Evolutionary conservation across 2,113 vertebrate genomes (phyloP).

Genomic region (Mugil cephalus): DNA sequence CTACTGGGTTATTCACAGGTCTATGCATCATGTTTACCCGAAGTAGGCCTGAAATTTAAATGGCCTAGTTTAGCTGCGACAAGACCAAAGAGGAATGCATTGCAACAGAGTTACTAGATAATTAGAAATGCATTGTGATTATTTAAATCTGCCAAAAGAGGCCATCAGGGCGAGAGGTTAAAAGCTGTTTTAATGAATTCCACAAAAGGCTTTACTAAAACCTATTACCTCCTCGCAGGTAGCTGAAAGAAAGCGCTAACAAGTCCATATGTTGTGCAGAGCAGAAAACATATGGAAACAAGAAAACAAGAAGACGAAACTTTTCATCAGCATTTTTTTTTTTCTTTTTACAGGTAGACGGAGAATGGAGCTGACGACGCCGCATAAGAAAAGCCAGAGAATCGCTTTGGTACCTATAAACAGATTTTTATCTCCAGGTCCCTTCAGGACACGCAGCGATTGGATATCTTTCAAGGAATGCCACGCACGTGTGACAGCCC

Average conservation of each 20-base stretch:
- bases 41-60: not conserved
- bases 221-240: not conserved
- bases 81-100: not conserved
- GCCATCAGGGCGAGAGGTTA: slow-evolving; percentile 11
- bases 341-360: not conserved
- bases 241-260: not conserved
- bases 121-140: slow-evolving; percentile 21
- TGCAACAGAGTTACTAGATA: not conserved
- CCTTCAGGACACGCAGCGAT: slow-evolving; percentile 27
- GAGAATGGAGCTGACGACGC: slow-evolving; percentile 6
- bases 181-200: slow-evolving; percentile 6
- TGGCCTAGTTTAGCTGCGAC: slow-evolving; percentile 12
- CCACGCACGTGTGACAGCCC: slow-evolving; percentile 40
- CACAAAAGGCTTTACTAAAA: slow-evolving; percentile 4
- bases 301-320: not conserved
- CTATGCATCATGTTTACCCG: no score
- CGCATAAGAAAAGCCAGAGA: slow-evolving; percentile 17
- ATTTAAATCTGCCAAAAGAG: slow-evolving; percentile 5
- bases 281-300: no score
- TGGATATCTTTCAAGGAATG: slow-evolving; percentile 38
- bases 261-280: not conserved
- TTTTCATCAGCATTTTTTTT: slow-evolving; percentile 25
- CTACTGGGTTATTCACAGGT: no score
- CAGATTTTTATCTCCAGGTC: slow-evolving; percentile 14
- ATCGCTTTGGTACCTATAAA: not conserved